Percentiles rank a stretch among this genome's conserved stretches.
Evolutionary conservation across 1,140 invertebrate genomes (phyloP).

Genomic region (Drosophila prosaltans): DNA sequence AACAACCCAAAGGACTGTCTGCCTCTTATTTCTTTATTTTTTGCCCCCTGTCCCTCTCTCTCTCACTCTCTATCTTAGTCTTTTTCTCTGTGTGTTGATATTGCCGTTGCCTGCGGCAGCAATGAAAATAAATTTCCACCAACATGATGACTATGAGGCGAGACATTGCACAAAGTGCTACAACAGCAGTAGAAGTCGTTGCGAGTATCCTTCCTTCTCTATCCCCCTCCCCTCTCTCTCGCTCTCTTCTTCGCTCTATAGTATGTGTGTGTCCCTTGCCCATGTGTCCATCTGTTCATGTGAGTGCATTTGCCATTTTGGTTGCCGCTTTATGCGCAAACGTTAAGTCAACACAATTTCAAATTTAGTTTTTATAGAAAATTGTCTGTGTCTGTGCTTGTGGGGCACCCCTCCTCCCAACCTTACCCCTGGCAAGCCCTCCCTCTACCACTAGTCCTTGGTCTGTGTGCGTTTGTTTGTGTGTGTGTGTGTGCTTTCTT

Average conservation of each 20-base stretch:
- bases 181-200: conserved; percentile 34
- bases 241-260: not conserved
- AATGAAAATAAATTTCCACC: conserved; percentile 80
- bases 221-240: not conserved
- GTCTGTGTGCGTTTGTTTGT: conserved; percentile 29
- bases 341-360: conserved; percentile 81
- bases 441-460: not conserved
- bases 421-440: not conserved
- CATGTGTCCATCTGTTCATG: conserved; percentile 58
- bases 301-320: conserved; percentile 75
- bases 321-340: conserved; percentile 72
- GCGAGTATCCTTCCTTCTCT: conserved; percentile 17
- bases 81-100: conserved; percentile 38
- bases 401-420: not conserved
- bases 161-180: conserved; percentile 77
- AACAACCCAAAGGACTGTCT: conserved; percentile 8
- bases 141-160: conserved; percentile 79
- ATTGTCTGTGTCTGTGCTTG: conserved; percentile 55
- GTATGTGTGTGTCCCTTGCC: conserved; percentile 42
- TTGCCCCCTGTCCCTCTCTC: not conserved
- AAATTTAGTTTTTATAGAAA: conserved; percentile 79
- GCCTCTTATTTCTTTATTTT: conserved; percentile 3
- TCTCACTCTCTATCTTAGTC: not conserved
- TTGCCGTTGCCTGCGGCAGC: conserved; percentile 72
- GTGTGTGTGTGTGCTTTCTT: conserved; percentile 51